phyloP scores from a whole-genome alignment of 2,113 vertebrate species.

The Lagopus muta region DNA sequence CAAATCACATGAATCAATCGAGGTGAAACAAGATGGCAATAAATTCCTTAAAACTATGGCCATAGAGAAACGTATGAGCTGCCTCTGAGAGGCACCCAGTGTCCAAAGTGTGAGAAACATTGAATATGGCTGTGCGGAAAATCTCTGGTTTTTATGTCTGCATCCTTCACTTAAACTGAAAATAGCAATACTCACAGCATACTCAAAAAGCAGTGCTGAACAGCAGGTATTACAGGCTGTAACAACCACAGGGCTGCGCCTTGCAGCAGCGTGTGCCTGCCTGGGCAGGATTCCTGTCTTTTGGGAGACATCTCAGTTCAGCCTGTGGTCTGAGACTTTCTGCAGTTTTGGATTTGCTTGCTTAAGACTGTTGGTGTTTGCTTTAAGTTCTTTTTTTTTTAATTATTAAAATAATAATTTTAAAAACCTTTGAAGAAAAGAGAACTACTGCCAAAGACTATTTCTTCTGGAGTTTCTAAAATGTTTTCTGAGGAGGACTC shows the following conservation, averaged over 20 bases:
- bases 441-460: not conserved
- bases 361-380: conserved; percentile 38
- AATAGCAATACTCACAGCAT: not conserved
- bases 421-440: conserved; percentile 18
- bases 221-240: not conserved
- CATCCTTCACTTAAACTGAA: not conserved
- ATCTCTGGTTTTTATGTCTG: not conserved
- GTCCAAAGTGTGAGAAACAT: not conserved
- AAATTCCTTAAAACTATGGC: not conserved
- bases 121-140: not conserved
- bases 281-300: conserved; percentile 20
- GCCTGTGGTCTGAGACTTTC: not conserved
- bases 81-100: fast-evolving
- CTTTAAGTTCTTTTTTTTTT: not conserved
- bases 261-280: not conserved
- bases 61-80: not conserved
- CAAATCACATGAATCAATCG: not conserved
- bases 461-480: conserved; percentile 49
- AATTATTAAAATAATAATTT: not conserved
- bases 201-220: not conserved
- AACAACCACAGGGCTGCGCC: not conserved
- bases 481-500: conserved; percentile 28
- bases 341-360: conserved; percentile 13
- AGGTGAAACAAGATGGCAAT: not conserved
- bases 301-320: not conserved